Base-by-base conservation (phyloP, 1,140 invertebrate genomes). In the Drosophila tani region DNA sequence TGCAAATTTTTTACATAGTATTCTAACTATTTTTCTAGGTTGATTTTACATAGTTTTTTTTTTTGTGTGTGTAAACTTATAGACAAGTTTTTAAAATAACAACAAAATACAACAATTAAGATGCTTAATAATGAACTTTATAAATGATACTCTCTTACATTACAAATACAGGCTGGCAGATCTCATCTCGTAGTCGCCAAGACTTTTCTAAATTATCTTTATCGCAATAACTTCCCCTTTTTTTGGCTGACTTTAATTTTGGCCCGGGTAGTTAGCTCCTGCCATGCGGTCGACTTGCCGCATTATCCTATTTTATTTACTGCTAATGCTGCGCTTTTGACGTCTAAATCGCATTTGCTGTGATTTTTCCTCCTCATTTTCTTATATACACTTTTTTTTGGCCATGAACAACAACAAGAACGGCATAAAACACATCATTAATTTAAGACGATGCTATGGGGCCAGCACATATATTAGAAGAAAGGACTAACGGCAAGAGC, bases 261-360 rank as follows among this genome's bases (percentile, higher is more conserved):
- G n/a, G 9, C 35, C 43, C 15, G 50, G 29, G 40, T 56, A 64
- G 70, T 75, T 32, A 65, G 70, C 69, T 65, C 46, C 51, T 69
- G 50, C 63, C 77, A 65, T 82, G 84, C 81, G 85, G 85, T 90
- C 70, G 81, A 85, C 86, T 88, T 79, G 81, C 75, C 85, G 85
- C 82, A 88, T 88, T 88, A 88, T 88, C 81, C 85, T 76, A 85
- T 88, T 88, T 88, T 88, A 88, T 88, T 88, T 88, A 88, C 85
- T 88, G 85, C 85, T 88, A 88, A 88, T 88, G 85, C 81, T 90
- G 84, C 81, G 84, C 85, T 88, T 78, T 88, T 83, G 84, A 66
- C 84, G 67, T 74, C 81, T 75, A 88, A 88, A 81, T 88, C 81
- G 85, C 85, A 84, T 88, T 88, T 81, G 57, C 82, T 76, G 81